Evolutionary conservation across 2,113 vertebrate genomes (phyloP).

Genomic region (Meleagris gallopavo): DNA sequence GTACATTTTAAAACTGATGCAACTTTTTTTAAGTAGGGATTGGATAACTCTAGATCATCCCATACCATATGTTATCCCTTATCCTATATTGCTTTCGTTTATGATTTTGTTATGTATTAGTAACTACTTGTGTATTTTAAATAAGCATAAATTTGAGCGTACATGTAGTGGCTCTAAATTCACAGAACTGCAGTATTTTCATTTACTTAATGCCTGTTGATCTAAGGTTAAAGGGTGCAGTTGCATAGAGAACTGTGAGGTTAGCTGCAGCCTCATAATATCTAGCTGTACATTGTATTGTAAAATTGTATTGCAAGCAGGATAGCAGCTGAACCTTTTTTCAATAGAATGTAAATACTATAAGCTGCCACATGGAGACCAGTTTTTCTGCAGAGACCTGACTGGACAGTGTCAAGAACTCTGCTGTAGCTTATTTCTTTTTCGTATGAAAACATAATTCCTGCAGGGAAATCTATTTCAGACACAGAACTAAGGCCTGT

Average conservation of each 20-base stretch:
- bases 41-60: background rate
- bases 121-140: background rate
- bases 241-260: background rate
- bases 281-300: background rate
- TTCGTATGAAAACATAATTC: background rate
- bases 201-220: background rate
- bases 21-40: background rate
- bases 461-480: conserved; percentile 42
- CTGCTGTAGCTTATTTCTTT: background rate
- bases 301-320: background rate
- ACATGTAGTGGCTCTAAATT: fast-evolving
- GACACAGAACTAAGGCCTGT: background rate
- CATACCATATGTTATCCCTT: background rate
- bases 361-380: background rate
- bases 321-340: background rate
- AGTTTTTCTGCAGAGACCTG: background rate
- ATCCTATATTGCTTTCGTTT: background rate
- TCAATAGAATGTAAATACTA: background rate
- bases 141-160: background rate
- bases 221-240: background rate
- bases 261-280: background rate
- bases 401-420: background rate
- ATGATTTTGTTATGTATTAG: background rate
- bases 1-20: background rate
- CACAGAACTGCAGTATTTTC: background rate